phyloP scores from a whole-genome alignment of 2,888 invertebrate species.

The Stictocephala bisonia region DNA sequence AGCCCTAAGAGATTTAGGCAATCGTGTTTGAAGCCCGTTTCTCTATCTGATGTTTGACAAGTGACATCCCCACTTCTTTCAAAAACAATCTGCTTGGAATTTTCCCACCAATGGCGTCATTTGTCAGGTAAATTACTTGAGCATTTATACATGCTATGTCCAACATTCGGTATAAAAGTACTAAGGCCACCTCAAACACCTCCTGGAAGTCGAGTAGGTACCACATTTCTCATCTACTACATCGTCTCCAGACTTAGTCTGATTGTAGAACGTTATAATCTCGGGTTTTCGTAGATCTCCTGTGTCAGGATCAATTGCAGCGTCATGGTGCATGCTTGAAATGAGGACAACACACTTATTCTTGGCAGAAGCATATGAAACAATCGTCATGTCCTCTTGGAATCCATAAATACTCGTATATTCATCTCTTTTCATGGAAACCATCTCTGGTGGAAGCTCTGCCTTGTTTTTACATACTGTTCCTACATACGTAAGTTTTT shows the following conservation, averaged over 20 bases:
- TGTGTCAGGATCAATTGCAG: background rate
- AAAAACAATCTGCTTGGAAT: background rate
- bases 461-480: slow-evolving; percentile 19
- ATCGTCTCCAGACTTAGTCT: slow-evolving; percentile 11
- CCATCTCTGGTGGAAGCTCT: slow-evolving; percentile 25
- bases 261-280: slow-evolving; percentile 25
- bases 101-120: background rate
- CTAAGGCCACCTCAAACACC: slow-evolving; percentile 17
- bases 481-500: slow-evolving; percentile 9
- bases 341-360: slow-evolving; percentile 25
- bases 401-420: slow-evolving; percentile 2
- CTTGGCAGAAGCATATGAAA: slow-evolving; percentile 33
- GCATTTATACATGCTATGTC: slow-evolving; percentile 27
- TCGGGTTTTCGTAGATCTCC: slow-evolving; percentile 25
- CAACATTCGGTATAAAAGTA: background rate
- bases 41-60: background rate
- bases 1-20: no score
- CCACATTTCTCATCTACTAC: slow-evolving; percentile 25
- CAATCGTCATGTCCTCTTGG: slow-evolving; percentile 15
- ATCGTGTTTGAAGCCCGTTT: no score
- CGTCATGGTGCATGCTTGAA: slow-evolving; percentile 20
- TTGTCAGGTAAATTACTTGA: background rate
- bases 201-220: slow-evolving; percentile 20
- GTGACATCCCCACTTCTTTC: slow-evolving; percentile 4
- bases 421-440: background rate